Evolutionary conservation across 2,888 invertebrate species (phyloP), one percentile per base, ranked within the genome.

Genomic region (Mongoloraphidia duomilia): DNA sequence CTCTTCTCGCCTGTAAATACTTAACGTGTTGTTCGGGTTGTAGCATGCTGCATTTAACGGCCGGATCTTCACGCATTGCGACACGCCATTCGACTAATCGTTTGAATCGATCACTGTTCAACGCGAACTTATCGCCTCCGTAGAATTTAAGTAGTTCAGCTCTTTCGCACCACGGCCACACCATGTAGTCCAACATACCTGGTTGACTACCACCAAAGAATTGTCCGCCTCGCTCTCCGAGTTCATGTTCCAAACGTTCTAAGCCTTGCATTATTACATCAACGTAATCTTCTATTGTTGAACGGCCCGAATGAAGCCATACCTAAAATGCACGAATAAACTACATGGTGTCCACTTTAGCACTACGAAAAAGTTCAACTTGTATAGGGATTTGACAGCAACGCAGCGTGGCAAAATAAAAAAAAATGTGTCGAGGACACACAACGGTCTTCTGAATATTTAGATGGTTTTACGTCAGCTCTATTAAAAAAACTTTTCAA

Each of bases 81-180:
- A 73, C 73, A 46, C 79, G 76, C 81, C 89, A 89, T 56, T 74
- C 68, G 57, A 86, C 85, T 74, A 86, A 61, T 63, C 71, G 66
- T 46, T 70, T 74, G 61, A 82, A 83, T 62, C 79, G 77, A 33
- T 78, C 71, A 50, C 74, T 72, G 46, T 80, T 80, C 63, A 86
- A 70, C 49, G 74, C 67, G 63, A 78, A 83, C 46, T 78, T 75
- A 41, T 77, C 71, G 45, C 77, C 77, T 8, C 77, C 75, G 41
- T 80, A 61, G 17, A 79, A 63, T 58, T 73, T 71, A 0, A 86
- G 67, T 40, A 84, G 60, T 53, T 75, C 70, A 1, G 80, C 60
- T 57, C 82, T 71, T 63, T 89, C 89, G 59, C 84, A 76, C 82
- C 87, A 89, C 2, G 89, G 89, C 87, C 87, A 89, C 55, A 89